These are phyloP conservation scores for Aurelia aurita DNA, from an alignment of 30 jellyfish, hydroid and myxozoan genomes.

Conservation along the genomic window DNA sequence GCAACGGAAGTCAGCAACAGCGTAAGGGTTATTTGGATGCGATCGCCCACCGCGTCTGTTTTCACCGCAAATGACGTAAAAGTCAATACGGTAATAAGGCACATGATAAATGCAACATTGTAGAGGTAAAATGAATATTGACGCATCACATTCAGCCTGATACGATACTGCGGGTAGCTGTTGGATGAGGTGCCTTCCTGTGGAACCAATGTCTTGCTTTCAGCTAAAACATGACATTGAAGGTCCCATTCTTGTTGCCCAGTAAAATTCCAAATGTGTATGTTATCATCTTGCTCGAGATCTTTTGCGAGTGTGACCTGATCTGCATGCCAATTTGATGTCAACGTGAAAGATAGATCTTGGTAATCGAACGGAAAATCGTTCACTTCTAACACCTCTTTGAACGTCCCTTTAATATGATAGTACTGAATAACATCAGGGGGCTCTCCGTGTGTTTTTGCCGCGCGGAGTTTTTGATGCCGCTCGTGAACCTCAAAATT, in stretches of 20 bases:
- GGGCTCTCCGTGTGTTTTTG: slow-evolving; percentile 7
- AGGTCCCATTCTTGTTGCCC: slow-evolving; percentile 51
- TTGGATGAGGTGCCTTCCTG: slow-evolving; percentile 38
- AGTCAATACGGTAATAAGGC: slow-evolving; percentile 48
- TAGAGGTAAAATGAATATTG: slow-evolving; percentile 32
- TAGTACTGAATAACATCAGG: slow-evolving; percentile 47
- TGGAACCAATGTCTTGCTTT: background rate
- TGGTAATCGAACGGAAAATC: slow-evolving; percentile 63
- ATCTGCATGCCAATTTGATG: slow-evolving; percentile 48
- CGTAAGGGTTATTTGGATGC: slow-evolving; percentile 57
- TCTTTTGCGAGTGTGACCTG: slow-evolving; percentile 12
- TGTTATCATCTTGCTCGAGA: slow-evolving; percentile 26
- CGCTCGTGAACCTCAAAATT: slow-evolving; percentile 38
- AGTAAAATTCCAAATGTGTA: slow-evolving; percentile 47
- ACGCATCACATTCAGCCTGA: slow-evolving; percentile 51
- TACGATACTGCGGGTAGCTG: slow-evolving; percentile 52
- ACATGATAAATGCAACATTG: slow-evolving; percentile 38
- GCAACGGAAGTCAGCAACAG: slow-evolving; percentile 66
- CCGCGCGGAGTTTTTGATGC: slow-evolving; percentile 6
- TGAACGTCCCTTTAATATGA: slow-evolving; percentile 52
- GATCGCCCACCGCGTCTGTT: slow-evolving; percentile 50
- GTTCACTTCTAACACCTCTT: slow-evolving; percentile 45
- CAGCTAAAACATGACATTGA: slow-evolving; percentile 23
- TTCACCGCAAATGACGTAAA: slow-evolving; percentile 48
- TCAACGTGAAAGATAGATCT: slow-evolving; percentile 34